A percentile compares a stretch with the other conserved stretches of the same genome.
These are phyloP conservation scores for Enteromius paludinosus DNA, from an alignment of 2,797 vertebrate genomes.

Conservation along the genomic window DNA sequence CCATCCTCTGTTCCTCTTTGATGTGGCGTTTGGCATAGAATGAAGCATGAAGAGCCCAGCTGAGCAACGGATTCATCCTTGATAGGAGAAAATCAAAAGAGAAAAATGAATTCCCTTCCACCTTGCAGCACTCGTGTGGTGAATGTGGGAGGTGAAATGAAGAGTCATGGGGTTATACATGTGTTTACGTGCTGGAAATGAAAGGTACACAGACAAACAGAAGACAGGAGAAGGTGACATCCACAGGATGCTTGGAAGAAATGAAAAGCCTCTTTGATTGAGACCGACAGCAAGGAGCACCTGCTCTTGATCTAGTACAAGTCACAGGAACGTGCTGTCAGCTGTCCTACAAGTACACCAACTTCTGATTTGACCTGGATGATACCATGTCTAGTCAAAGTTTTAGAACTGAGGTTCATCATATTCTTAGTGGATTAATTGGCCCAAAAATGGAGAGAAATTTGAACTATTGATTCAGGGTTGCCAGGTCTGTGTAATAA, in stretches of 20 bases:
- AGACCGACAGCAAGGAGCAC: neutral
- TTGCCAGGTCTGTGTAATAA: neutral
- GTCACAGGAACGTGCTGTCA: slow-evolving; percentile 7
- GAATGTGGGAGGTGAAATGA: slow-evolving; percentile 18
- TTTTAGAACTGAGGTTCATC: neutral
- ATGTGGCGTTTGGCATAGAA: slow-evolving; percentile 26
- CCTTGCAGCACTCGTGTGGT: slow-evolving; percentile 14
- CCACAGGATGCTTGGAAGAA: slow-evolving; percentile 2
- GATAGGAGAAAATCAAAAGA: slow-evolving; percentile 41
- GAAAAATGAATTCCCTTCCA: slow-evolving; percentile 4
- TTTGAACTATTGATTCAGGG: neutral
- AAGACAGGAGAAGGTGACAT: slow-evolving; percentile 5
- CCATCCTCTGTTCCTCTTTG: slow-evolving; percentile 24
- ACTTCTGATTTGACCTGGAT: neutral
- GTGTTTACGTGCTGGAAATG: slow-evolving; percentile 4
- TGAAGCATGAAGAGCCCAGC: slow-evolving; percentile 7
- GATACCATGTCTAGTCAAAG: neutral
- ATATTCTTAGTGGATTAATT: neutral
- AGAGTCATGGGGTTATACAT: slow-evolving; percentile 15
- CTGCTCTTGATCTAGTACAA: slow-evolving; percentile 1
- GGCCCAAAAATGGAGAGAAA: neutral
- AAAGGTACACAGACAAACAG: neutral
- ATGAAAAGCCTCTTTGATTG: slow-evolving; percentile 13
- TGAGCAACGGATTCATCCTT: slow-evolving; percentile 8
- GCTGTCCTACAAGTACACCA: neutral